phyloP scores from a whole-genome alignment of 2,113 vertebrate species.

The Setophaga coronata region DNA sequence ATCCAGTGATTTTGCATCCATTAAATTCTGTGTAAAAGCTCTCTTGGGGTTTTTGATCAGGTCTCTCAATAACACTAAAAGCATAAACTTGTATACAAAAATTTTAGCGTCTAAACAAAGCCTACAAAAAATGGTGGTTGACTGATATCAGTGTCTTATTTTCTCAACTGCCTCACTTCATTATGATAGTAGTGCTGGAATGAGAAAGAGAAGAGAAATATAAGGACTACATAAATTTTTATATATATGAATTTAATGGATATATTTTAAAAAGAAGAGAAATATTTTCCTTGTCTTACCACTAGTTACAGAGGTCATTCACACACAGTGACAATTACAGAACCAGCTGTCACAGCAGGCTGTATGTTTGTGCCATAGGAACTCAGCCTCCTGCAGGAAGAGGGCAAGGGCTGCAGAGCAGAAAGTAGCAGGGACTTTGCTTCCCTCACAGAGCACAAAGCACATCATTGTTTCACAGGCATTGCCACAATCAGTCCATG shows the following conservation, averaged over 20 bases:
- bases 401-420: accelerated
- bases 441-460: not conserved
- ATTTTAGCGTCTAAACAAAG: not conserved
- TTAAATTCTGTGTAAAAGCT: not conserved
- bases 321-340: not conserved
- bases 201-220: not conserved
- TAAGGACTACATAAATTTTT: not conserved
- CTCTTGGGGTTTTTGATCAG: not conserved
- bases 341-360: not conserved
- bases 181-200: not conserved
- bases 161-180: not conserved
- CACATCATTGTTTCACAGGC: not conserved
- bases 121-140: not conserved
- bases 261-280: not conserved
- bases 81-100: not conserved
- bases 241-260: not conserved
- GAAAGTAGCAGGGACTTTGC: not conserved
- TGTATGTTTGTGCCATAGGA: not conserved
- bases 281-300: not conserved
- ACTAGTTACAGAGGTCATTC: not conserved
- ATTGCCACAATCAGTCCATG: not conserved
- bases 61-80: not conserved
- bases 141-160: not conserved
- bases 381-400: not conserved
- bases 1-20: not conserved